A percentile compares a stretch with the other conserved stretches of the same genome.
phyloP scores from a whole-genome alignment of 2,797 vertebrate species.

The Muscicapa striata region DNA sequence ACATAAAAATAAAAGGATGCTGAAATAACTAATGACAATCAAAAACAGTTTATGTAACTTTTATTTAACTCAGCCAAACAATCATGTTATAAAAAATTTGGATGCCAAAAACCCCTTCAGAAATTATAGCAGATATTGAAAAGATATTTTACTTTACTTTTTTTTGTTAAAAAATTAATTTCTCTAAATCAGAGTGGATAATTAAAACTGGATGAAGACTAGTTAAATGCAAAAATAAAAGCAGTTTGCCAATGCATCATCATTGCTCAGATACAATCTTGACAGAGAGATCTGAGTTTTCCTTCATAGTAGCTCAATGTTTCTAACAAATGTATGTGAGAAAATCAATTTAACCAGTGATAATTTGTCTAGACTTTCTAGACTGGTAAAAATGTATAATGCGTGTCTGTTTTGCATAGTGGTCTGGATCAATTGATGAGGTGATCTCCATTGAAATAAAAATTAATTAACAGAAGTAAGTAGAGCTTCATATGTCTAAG shows the following conservation, averaged over 20 bases:
- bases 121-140: neutral
- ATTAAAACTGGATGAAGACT: neutral
- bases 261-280: neutral
- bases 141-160: neutral
- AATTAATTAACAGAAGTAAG: neutral
- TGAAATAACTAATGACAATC: neutral
- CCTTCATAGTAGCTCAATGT: neutral
- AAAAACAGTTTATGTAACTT: neutral
- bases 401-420: neutral
- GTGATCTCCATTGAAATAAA: neutral
- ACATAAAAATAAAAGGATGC: neutral
- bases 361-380: neutral
- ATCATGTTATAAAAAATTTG: neutral
- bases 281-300: neutral
- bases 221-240: neutral
- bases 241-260: neutral
- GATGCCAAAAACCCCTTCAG: neutral
- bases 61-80: neutral
- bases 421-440: neutral
- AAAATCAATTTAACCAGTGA: neutral
- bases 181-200: neutral
- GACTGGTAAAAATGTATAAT: neutral
- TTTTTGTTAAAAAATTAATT: neutral
- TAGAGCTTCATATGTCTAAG: neutral
- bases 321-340: neutral